Base-by-base conservation (phyloP, 2,888 invertebrate species). In the Chymomyza caudatula region DNA sequence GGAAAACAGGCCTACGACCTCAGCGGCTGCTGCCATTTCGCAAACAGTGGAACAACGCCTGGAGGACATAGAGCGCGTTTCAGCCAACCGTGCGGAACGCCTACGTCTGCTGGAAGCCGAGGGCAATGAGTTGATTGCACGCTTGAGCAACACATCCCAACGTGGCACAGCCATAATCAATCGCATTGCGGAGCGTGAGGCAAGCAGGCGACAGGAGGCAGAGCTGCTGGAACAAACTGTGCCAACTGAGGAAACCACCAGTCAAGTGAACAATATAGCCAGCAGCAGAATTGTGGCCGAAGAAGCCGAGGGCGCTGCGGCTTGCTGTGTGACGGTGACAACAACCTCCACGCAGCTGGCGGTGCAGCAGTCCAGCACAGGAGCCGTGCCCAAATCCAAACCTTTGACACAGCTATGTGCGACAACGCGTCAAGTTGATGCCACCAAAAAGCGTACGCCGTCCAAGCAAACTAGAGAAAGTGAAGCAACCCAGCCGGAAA, bases 51-150 rank as follows among this genome's bases (percentile, higher is more conserved):
- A 88, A 53, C 79, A 87, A 29, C 87, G 89, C 0, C 70, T 89
- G 22, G 86, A 88, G 62, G 86, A 88, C 60, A 88, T 89, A 4
- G 87, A 88, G n/a, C 77, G 86, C 19, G 86, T 88, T 2, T 85
- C 88, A 1, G 75, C 74, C 0, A 87, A 87, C 63, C 80, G 89
- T 3, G 86, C 87, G 15, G 88, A 89, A 65, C 87, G 87, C 15
- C 51, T 85, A 60, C 90, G 75, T 78, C 89, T 94, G 59, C 91
- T 97, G 65, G 97, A 97, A 90, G 95, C 95, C 77, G 95, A 97
- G 90, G 95, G 96, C 2, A 93, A 94, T 72, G 93, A 94, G 74
- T 90, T 97, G 13, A 94, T 96, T 58, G 74, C 75, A 13, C 86
- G 83, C 11, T 75, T 89, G 19, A 86, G 89, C 13, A 80, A 84